Percentiles rank a stretch among this genome's conserved stretches.
Evolutionary conservation across 2,113 vertebrate species (phyloP).

Genomic region (Galbula dea): DNA sequence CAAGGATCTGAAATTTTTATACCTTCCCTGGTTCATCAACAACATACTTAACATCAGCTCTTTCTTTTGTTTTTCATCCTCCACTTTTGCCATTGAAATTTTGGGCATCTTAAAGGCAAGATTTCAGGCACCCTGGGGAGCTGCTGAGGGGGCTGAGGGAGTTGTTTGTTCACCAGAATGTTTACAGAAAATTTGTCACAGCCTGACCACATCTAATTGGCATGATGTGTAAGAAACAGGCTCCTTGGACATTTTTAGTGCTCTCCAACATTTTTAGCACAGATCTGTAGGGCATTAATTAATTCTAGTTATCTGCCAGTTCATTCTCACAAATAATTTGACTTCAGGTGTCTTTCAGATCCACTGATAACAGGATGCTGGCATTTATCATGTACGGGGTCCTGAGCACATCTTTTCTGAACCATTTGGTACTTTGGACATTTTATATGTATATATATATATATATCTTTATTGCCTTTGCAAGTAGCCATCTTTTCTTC

Average conservation of each 20-base stretch:
- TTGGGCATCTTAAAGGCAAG: background rate
- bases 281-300: background rate
- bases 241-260: background rate
- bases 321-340: background rate
- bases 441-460: too few species aligned
- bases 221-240: background rate
- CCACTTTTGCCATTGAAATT: background rate
- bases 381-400: background rate
- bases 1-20: background rate
- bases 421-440: background rate
- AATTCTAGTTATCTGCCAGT: background rate
- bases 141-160: background rate
- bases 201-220: background rate
- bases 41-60: background rate
- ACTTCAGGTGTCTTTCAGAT: background rate
- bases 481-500: background rate
- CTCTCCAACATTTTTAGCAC: background rate
- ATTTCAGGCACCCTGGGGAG: background rate
- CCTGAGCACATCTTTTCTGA: background rate
- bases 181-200: constrained; percentile 23
- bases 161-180: background rate
- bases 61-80: background rate
- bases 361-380: background rate
- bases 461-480: background rate
- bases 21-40: background rate